Conservation (phyloP, 1,140 invertebrate species). For the Drosophila pachea region DNA sequence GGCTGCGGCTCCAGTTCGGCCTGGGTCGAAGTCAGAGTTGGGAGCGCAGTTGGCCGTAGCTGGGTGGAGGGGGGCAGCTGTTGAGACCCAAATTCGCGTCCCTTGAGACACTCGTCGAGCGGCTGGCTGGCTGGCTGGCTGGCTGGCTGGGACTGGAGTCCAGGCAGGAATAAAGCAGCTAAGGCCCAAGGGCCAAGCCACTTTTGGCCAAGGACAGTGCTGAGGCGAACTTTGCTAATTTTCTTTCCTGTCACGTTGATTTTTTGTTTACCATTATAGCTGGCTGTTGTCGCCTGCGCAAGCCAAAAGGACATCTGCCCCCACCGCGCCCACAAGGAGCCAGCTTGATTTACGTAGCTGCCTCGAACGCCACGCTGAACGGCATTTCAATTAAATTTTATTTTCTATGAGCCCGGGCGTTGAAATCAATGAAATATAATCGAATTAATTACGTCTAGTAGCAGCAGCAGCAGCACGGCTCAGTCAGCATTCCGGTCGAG, state of each 20-base stretch:
- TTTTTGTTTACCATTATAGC: constrained; percentile 77
- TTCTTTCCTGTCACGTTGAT: constrained; percentile 77
- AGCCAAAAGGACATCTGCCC: constrained; percentile 12
- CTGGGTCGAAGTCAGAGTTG: too few species aligned
- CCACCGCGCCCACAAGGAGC: constrained; percentile 5
- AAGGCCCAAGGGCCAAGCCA: constrained; percentile 47
- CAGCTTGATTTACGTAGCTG: constrained; percentile 71
- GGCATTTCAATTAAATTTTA: constrained; percentile 78
- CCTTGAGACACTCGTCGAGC: constrained; percentile 47
- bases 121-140: neutral
- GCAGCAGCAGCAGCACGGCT: constrained; percentile 42
- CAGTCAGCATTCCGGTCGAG: neutral
- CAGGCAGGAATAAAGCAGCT: constrained; percentile 54
- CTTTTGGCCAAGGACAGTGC: constrained; percentile 46
- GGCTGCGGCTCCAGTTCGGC: constrained; percentile 27
- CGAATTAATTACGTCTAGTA: constrained; percentile 75
- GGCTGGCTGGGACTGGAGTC: neutral
- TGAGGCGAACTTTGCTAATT: constrained; percentile 72
- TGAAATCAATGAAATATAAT: constrained; percentile 78
- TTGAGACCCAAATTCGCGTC: constrained; percentile 60
- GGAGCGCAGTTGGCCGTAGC: too few species aligned
- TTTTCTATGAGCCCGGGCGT: constrained; percentile 61
- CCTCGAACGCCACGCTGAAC: constrained; percentile 41
- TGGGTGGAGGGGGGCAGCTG: constrained; percentile 13
- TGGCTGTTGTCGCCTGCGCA: constrained; percentile 61